Evolutionary conservation across 2,888 invertebrate species (phyloP).

Genomic region (Drosophila suboccidentalis): DNA sequence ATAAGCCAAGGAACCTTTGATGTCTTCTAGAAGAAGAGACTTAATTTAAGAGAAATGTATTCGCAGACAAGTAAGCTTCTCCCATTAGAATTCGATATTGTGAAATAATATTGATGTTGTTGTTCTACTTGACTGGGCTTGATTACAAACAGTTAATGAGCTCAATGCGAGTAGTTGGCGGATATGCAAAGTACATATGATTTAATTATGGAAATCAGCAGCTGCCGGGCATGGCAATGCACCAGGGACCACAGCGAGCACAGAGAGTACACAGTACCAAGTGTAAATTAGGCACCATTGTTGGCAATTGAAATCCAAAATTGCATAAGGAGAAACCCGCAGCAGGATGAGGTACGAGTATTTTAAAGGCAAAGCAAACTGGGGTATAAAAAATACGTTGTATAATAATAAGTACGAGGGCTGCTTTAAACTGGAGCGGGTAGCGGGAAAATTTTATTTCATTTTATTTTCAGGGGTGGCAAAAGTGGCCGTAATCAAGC

Average conservation of each 20-base stretch:
- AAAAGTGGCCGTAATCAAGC: slow-evolving; percentile 42
- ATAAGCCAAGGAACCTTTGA: neutral
- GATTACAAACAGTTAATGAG: slow-evolving; percentile 74
- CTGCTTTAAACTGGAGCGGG: slow-evolving; percentile 50
- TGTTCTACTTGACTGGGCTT: slow-evolving; percentile 40
- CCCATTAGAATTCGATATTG: neutral
- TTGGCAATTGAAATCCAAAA: slow-evolving; percentile 63
- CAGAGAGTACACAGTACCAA: neutral
- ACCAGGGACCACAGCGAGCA: slow-evolving; percentile 53
- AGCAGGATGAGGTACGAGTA: slow-evolving; percentile 11
- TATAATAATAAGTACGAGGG: slow-evolving; percentile 15
- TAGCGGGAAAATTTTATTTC: slow-evolving; percentile 8
- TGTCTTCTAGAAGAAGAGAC: neutral
- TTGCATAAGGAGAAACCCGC: slow-evolving; percentile 28
- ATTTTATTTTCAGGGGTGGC: slow-evolving; percentile 41
- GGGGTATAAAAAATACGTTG: neutral
- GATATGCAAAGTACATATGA: slow-evolving; percentile 77
- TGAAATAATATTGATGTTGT: slow-evolving; percentile 44
- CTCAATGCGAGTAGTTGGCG: slow-evolving; percentile 65
- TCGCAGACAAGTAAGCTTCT: too few relatives aligned
- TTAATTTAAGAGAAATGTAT: neutral
- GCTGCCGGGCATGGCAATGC: slow-evolving; percentile 51
- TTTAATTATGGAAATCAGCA: slow-evolving; percentile 71
- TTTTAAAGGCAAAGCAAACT: slow-evolving; percentile 18
- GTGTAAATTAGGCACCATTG: slow-evolving; percentile 71